These are phyloP conservation scores for Eolophus roseicapilla DNA, from an alignment of 2,113 vertebrate species.

Conservation along the genomic window DNA sequence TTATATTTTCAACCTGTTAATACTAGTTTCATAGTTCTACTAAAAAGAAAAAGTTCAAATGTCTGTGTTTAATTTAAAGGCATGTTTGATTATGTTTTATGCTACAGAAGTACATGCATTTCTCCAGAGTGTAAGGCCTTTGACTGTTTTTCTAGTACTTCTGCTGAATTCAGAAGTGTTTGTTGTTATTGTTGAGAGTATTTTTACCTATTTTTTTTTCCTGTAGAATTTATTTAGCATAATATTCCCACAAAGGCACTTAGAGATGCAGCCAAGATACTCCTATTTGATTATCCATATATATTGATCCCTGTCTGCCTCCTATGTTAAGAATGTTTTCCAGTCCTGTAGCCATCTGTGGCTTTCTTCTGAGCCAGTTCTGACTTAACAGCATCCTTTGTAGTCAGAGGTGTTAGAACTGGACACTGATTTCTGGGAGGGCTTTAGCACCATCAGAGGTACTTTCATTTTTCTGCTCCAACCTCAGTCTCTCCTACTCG, in stretches of 20 bases:
- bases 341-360: neutral
- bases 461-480: neutral
- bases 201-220: neutral
- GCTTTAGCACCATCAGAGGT: neutral
- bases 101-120: neutral
- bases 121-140: neutral
- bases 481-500: neutral
- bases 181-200: neutral
- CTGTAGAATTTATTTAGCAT: neutral
- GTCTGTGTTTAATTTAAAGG: neutral
- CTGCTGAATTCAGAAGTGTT: neutral
- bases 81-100: neutral
- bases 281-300: neutral
- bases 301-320: neutral
- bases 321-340: neutral
- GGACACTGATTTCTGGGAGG: neutral
- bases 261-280: neutral
- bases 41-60: neutral
- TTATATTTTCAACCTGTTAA: neutral
- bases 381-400: neutral
- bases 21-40: neutral
- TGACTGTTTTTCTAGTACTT: neutral
- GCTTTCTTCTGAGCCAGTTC: neutral
- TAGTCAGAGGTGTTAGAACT: neutral
- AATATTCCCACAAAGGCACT: neutral